Conservation (phyloP, 2,797 vertebrate genomes). For the Pipistrellus kuhlii region DNA sequence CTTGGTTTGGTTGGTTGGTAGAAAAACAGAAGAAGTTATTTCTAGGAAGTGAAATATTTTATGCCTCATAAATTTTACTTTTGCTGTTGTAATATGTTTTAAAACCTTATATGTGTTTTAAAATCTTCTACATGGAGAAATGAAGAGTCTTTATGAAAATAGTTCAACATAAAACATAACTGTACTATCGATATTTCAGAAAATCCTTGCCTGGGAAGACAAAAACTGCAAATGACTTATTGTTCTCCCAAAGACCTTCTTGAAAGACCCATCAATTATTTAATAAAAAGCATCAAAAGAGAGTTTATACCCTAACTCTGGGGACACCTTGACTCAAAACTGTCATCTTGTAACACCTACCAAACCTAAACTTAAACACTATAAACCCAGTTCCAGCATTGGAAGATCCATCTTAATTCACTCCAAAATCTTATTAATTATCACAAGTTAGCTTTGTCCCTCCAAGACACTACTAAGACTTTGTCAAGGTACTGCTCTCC, state of each 20-base stretch:
- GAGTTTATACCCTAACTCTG: neutral
- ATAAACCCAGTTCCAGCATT: neutral
- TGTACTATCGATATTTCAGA: neutral
- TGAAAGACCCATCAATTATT: neutral
- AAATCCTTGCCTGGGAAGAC: neutral
- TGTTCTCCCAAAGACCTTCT: neutral
- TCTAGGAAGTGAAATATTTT: neutral
- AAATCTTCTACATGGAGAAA: conserved; percentile 10
- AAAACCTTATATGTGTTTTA: neutral
- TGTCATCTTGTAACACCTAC: neutral
- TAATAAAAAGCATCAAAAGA: conserved; percentile 4
- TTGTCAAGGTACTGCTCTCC: neutral
- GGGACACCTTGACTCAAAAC: neutral
- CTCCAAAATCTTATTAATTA: neutral
- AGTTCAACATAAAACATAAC: neutral
- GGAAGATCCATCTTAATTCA: neutral
- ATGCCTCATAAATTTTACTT: neutral
- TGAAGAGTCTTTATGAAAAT: neutral
- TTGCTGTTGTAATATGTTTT: neutral
- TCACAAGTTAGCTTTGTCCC: neutral
- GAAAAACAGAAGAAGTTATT: neutral
- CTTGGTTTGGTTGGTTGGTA: neutral
- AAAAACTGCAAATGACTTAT: conserved; percentile 14
- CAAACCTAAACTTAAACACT: neutral
- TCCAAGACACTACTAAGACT: neutral